A percentile compares a stretch with the other conserved stretches of the same genome.
phyloP scores from a whole-genome alignment of 2,797 vertebrate genomes.

The Vespertilio murinus region DNA sequence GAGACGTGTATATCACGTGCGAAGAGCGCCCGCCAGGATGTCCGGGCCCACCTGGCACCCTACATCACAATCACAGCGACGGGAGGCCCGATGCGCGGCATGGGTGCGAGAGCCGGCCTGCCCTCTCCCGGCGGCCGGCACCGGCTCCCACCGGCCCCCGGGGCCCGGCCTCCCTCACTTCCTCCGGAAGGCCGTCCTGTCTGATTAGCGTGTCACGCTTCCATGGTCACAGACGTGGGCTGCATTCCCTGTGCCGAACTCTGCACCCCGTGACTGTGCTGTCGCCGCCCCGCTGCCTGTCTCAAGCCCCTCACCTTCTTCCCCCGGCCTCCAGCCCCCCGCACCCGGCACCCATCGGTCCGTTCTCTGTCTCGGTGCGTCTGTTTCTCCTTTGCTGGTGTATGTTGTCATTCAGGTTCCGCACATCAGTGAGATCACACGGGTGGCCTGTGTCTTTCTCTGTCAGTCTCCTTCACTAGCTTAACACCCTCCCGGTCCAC shows the following conservation, averaged over 20 bases:
- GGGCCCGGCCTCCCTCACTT: too few relatives aligned
- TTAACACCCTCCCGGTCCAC: accelerated
- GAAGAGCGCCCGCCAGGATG: neutral
- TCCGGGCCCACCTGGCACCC: neutral
- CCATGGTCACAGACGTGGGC: too few relatives aligned
- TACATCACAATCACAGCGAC: accelerated
- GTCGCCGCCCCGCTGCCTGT: neutral
- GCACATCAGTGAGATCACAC: neutral
- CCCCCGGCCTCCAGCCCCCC: accelerated
- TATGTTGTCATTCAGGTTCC: neutral
- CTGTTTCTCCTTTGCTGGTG: neutral
- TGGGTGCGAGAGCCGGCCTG: too few relatives aligned
- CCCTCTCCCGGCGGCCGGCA: too few relatives aligned
- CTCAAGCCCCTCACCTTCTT: neutral
- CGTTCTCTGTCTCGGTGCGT: neutral
- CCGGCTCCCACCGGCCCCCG: too few relatives aligned
- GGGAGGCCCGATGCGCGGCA: too few relatives aligned
- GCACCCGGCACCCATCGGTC: neutral
- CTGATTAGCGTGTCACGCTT: too few relatives aligned
- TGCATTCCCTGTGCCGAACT: accelerated
- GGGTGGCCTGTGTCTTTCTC: neutral
- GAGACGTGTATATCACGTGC: neutral
- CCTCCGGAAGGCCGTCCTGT: too few relatives aligned
- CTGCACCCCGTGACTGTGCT: neutral
- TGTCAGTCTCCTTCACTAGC: neutral